Base-by-base conservation (phyloP, 37 sponge, comb jelly and placozoan genomes). In the Axinella damicornis region DNA sequence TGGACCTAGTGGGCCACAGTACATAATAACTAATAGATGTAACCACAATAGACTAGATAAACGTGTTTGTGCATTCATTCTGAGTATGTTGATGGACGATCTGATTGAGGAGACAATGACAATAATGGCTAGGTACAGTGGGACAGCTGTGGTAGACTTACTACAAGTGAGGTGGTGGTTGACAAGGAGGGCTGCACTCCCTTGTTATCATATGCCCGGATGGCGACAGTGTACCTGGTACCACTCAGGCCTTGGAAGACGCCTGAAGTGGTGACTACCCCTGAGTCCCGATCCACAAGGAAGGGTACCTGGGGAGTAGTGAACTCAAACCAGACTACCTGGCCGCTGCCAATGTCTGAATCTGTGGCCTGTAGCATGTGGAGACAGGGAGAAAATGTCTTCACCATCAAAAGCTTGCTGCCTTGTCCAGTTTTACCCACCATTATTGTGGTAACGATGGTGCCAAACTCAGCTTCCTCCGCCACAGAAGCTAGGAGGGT, bases 181-280 rank as follows among this genome's bases (percentile, higher is more conserved):
- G 71, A 38, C 38, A 61, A 62, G 74, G 68, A 73, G 22, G 87
- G 87, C 18, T 36, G 31, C 0, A 12, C 52, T 46, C 88, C 88
- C 16, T 58, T 31, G 70, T 87, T 87, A 59, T 87, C 88, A 65
- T 38, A 87, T 17, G 81, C 88, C 2, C 59, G 32, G 18, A 87
- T 61, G 20, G 19, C 20, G 28, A 65, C 36, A 15, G 39, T 34
- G 58, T 79, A 40, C 5, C 28, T 72, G 0, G 52, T 37, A 21
- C 88, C 88, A 53, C 57, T 80, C 11, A 24, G 65, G 18, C 70
- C 79, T 15, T 14, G 24, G 81, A 87, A 87, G 20, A 65, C 35
- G 2, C 56, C 81, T 22, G 81, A 57, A 1, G 88, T 87, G 9
- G 80, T 87, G 12, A 87, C 77, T 16, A 40, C 81, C 12, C 88